phyloP scores from a whole-genome alignment of 2,888 invertebrate species.

The Acleris holmiana region DNA sequence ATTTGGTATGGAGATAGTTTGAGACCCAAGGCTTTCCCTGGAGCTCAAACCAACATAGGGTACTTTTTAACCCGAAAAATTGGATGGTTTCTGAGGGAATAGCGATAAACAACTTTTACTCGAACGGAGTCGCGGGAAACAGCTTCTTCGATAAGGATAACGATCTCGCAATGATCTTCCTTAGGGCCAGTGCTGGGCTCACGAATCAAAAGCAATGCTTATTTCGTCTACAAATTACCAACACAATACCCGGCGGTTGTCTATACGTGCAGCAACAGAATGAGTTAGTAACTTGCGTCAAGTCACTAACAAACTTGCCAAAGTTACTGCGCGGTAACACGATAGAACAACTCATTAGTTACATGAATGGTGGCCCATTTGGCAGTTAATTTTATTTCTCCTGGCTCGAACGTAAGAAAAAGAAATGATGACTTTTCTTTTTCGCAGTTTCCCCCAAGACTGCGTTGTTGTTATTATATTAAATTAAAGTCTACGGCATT shows the following conservation, averaged over 20 bases:
- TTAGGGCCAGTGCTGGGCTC: too few species aligned
- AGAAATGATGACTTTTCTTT: conserved; percentile 45
- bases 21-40: too few species aligned
- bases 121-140: too few species aligned
- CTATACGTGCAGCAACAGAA: conserved; percentile 14
- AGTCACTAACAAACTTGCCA: conserved; percentile 50
- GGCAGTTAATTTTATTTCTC: conserved; percentile 44
- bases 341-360: conserved; percentile 52
- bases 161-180: too few species aligned
- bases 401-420: conserved; percentile 30
- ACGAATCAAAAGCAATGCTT: too few species aligned
- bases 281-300: conserved; percentile 42
- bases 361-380: conserved; percentile 51
- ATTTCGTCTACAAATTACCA: neutral
- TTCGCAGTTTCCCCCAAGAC: conserved; percentile 32
- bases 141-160: too few species aligned
- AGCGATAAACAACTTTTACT: too few species aligned
- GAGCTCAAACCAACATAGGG: too few species aligned
- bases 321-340: conserved; percentile 45
- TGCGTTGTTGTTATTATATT: conserved; percentile 7
- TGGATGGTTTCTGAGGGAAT: too few species aligned
- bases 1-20: too few species aligned
- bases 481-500: conserved; percentile 3
- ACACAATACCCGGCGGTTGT: neutral
- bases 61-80: too few species aligned